Evolutionary conservation across 92 coral and sea anemone species (phyloP).

Genomic region (Heteractis magnifica): DNA sequence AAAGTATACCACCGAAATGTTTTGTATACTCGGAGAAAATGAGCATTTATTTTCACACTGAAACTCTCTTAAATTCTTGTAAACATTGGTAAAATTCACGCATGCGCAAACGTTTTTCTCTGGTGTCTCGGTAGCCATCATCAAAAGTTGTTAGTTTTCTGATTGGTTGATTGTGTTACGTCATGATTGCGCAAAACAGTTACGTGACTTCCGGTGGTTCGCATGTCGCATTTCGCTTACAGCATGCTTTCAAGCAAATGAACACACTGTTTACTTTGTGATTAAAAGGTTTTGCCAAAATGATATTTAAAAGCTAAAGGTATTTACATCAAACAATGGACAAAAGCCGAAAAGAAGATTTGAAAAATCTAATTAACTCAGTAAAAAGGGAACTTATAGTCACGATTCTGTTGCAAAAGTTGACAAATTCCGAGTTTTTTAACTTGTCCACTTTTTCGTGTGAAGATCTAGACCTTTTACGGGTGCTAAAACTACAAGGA

Average conservation of each 20-base stretch:
- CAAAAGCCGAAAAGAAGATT: background rate
- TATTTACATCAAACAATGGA: background rate
- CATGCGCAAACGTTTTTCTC: too few species aligned
- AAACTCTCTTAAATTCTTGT: too few species aligned
- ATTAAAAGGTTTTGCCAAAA: background rate
- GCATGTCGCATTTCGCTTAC: background rate
- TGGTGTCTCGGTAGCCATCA: background rate
- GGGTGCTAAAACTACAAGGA: too few species aligned
- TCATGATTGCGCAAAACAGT: background rate
- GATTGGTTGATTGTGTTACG: background rate
- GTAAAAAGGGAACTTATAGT: background rate
- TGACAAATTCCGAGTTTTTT: background rate
- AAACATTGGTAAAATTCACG: too few species aligned
- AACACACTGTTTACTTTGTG: background rate
- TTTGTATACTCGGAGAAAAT: too few species aligned
- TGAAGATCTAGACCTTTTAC: background rate
- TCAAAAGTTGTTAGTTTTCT: background rate
- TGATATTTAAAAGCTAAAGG: conserved; percentile 8
- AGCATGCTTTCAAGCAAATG: background rate
- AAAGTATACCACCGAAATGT: too few species aligned
- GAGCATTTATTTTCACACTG: too few species aligned
- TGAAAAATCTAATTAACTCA: background rate
- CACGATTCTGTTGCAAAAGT: background rate
- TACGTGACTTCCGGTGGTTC: conserved; percentile 5
- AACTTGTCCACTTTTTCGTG: background rate